Base-by-base conservation (phyloP, 2,888 invertebrate species). In the Epiperipatus broadwayi region DNA sequence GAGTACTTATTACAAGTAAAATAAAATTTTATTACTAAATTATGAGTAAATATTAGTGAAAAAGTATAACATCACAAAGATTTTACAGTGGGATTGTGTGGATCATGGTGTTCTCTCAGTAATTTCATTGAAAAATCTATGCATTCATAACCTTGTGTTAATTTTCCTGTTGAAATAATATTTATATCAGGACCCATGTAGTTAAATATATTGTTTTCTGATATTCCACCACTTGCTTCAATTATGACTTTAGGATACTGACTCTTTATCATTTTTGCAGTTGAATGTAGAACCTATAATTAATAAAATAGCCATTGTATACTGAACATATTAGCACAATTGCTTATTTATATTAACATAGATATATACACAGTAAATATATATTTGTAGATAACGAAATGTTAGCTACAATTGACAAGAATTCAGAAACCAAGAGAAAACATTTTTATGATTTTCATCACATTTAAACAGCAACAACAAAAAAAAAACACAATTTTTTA, bases 151-250 rank as follows among this genome's bases (percentile, higher is more conserved):
- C 61, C 61, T 41, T 63, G 61, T 4, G 59, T 59, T 3, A 58
- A 49, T 21, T 48, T 38, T 43, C 60, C 55, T 14, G 56, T 49
- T 2, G 62, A 63, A n/a, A 63, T 51, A 4, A 61, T 52, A 41
- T 63, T 61, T 4, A 61, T 47, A 27, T 52, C 42, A 7, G 49
- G 46, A 37, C 50, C 43, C 33, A 55, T 52, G 46, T 52, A 63
- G 8, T 52, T 38, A 2, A 34, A 12, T 4, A 61, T 40, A 29
- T 48, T 60, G 1, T 49, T 43, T 41, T 52, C 52, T 1, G 50
- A 57, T 19, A 63, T 52, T 8, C 60, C 60, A 4, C 63, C 63
- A 44, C 61, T 62, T 2, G 55, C 56, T 44, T 63, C 63, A 5
- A 63, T 51, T 1, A 56, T 43, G 5, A 58, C 35, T 7, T 50